These are phyloP conservation scores for Drosophila micromelanica DNA, from an alignment of 1,140 invertebrate genomes.

Conservation along the genomic window DNA sequence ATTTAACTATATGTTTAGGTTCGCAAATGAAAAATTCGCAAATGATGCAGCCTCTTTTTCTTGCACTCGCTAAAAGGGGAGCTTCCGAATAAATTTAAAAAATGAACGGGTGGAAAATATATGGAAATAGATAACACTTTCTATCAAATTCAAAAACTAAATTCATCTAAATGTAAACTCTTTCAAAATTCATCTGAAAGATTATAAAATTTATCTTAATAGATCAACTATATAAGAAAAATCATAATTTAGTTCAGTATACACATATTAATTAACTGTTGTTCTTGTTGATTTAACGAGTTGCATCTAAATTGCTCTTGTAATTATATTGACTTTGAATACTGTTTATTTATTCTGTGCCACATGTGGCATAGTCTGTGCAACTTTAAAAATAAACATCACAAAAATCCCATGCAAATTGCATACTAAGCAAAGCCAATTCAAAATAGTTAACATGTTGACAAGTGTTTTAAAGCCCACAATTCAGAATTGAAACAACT, in stretches of 20 bases:
- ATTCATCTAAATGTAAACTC: too few relatives aligned
- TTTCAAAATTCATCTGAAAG: too few relatives aligned
- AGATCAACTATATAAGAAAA: too few relatives aligned
- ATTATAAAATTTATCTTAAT: too few relatives aligned
- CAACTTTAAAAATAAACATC: background rate
- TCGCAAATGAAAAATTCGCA: too few relatives aligned
- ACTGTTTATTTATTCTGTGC: conserved; percentile 10
- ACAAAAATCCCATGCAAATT: conserved; percentile 1
- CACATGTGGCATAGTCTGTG: background rate
- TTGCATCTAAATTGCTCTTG: background rate
- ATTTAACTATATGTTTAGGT: background rate
- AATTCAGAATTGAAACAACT: conserved; percentile 18
- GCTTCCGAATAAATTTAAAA: background rate
- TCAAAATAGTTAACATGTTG: conserved; percentile 1
- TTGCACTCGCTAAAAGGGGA: background rate
- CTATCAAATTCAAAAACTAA: background rate
- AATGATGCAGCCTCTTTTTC: too few relatives aligned
- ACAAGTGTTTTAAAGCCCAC: background rate
- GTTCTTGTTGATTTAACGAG: background rate
- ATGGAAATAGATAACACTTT: background rate
- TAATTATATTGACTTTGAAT: conserved; percentile 5
- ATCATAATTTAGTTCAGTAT: too few relatives aligned
- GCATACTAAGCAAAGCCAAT: conserved; percentile 1
- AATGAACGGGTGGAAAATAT: background rate
- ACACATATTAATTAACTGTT: too few relatives aligned